phyloP scores from a whole-genome alignment of 2,113 vertebrate species.

The Podarcis cretensis region DNA sequence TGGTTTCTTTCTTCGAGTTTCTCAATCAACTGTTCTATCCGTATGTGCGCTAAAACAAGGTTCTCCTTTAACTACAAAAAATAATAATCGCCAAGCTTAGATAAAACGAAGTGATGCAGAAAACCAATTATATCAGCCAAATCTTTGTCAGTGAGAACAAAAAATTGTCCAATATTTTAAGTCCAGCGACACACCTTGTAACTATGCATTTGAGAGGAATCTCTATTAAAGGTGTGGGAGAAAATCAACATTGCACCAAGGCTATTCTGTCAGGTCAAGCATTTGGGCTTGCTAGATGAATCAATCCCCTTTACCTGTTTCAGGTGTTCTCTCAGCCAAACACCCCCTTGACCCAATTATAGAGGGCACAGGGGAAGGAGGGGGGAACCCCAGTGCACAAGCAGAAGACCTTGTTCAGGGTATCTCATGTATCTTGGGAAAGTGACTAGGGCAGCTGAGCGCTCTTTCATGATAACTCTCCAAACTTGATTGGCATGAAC shows the following conservation, averaged over 20 bases:
- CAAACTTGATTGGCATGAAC: neutral
- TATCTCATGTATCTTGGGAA: neutral
- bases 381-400: no score
- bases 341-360: no score
- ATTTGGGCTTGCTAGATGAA: no score
- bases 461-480: neutral
- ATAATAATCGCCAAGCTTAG: neutral
- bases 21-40: conserved; percentile 41
- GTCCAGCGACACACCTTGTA: neutral
- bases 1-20: conserved; percentile 45
- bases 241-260: no score
- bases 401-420: no score
- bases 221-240: neutral
- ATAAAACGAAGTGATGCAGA: neutral
- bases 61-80: conserved; percentile 72
- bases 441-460: neutral
- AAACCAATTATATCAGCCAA: neutral
- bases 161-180: neutral
- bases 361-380: no score
- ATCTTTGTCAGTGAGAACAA: neutral
- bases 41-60: conserved; percentile 46
- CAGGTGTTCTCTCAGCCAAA: no score
- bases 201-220: neutral
- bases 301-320: no score
- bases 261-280: no score